Evolutionary conservation across 2,888 invertebrate species (phyloP).

Genomic region (Hedychridium roseum): DNA sequence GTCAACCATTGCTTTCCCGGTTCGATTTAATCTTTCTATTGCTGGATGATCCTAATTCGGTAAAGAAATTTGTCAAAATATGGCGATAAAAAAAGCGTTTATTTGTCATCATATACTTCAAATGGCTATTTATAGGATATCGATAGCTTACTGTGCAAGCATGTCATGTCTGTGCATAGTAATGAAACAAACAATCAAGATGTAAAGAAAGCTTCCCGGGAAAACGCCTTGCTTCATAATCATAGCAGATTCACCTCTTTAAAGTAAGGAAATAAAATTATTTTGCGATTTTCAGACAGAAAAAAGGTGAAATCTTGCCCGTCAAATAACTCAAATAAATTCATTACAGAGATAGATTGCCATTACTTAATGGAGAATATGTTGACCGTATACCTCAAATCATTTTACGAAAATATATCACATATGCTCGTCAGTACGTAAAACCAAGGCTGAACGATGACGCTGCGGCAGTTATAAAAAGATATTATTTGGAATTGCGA

Average conservation of each 20-base stretch:
- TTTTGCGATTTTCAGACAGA: not conserved
- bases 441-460: slow-evolving; percentile 78
- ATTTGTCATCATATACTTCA: slow-evolving; percentile 12
- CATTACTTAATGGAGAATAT: slow-evolving; percentile 1
- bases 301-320: not conserved
- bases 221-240: not conserved
- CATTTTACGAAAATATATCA: slow-evolving; percentile 88
- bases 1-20: slow-evolving; percentile 84
- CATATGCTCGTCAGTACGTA: slow-evolving; percentile 88
- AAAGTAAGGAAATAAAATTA: slow-evolving; percentile 12
- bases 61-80: slow-evolving; percentile 49
- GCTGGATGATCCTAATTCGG: slow-evolving; percentile 85
- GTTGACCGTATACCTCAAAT: slow-evolving; percentile 78
- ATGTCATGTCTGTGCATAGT: slow-evolving; percentile 81
- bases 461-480: slow-evolving; percentile 76
- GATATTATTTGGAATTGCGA: slow-evolving; percentile 83
- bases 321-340: not conserved
- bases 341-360: slow-evolving; percentile 39
- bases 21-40: slow-evolving; percentile 94
- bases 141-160: slow-evolving; percentile 80
- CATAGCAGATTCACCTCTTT: slow-evolving; percentile 14
- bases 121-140: slow-evolving; percentile 68
- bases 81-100: slow-evolving; percentile 1
- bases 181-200: slow-evolving; percentile 30
- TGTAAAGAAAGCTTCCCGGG: slow-evolving; percentile 7